These are phyloP conservation scores for Ptiloglossa arizonensis DNA, from an alignment of 1,140 invertebrate genomes.

Conservation along the genomic window DNA sequence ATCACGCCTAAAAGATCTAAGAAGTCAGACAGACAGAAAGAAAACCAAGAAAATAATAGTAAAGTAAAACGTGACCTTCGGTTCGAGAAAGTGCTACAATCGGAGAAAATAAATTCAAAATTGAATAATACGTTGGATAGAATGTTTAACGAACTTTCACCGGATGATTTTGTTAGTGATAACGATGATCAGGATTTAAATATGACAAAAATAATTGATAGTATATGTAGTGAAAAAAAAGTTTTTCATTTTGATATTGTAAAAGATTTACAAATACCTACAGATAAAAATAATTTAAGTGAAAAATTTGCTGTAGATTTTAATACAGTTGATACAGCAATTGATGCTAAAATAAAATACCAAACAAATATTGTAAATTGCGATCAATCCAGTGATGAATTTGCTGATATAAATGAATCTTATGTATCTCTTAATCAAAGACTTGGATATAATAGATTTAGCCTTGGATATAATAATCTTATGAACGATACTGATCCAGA, in stretches of 20 bases:
- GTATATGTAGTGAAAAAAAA: slow-evolving; percentile 73
- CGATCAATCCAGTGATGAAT: slow-evolving; percentile 61
- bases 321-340: neutral
- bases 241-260: slow-evolving; percentile 31
- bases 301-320: neutral
- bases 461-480: slow-evolving; percentile 59
- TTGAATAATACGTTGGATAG: slow-evolving; percentile 70
- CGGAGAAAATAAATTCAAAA: slow-evolving; percentile 64
- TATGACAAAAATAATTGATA: slow-evolving; percentile 84
- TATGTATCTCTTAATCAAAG: slow-evolving; percentile 73
- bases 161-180: slow-evolving; percentile 79
- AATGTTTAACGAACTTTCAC: slow-evolving; percentile 76
- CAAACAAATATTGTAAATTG: neutral
- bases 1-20: slow-evolving; percentile 72
- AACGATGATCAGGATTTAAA: slow-evolving; percentile 80
- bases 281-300: neutral
- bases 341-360: neutral
- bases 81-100: slow-evolving; percentile 67
- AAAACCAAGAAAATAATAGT: slow-evolving; percentile 5
- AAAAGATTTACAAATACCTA: neutral
- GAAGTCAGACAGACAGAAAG: neutral
- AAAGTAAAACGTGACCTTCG: slow-evolving; percentile 67
- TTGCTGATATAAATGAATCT: slow-evolving; percentile 64
- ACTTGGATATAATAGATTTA: slow-evolving; percentile 47
- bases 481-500: slow-evolving; percentile 58